Evolutionary conservation across 1,140 invertebrate genomes (phyloP).

Genomic region (Caenorhabditis elegans): WBcel235 BX284605.5:2483001-2483500

Average conservation of each 20-base stretch:
- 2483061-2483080: constrained; percentile 77
- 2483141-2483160: constrained; percentile 80
- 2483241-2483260: constrained; percentile 90
- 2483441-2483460: background rate
- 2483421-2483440: background rate
- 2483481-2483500: too few species aligned
- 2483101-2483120: constrained; percentile 82
- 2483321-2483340: background rate
- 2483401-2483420: background rate
- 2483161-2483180: constrained; percentile 79
- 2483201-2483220: constrained; percentile 86
- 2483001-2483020: background rate
- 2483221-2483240: constrained; percentile 94
- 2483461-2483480: too few species aligned
- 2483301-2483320: constrained; percentile 42
- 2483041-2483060: background rate
- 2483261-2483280: constrained; percentile 83
- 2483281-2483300: constrained; percentile 82
- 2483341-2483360: too few species aligned
- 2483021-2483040: background rate
- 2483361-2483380: too few species aligned
- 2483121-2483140: constrained; percentile 87
- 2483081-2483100: constrained; percentile 80
- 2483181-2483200: constrained; percentile 76
- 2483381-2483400: background rate